Evolutionary conservation across 2,797 vertebrate genomes (phyloP), one percentile per base, ranked within the genome.

Genomic region (Pseudochirops corinnae): DNA sequence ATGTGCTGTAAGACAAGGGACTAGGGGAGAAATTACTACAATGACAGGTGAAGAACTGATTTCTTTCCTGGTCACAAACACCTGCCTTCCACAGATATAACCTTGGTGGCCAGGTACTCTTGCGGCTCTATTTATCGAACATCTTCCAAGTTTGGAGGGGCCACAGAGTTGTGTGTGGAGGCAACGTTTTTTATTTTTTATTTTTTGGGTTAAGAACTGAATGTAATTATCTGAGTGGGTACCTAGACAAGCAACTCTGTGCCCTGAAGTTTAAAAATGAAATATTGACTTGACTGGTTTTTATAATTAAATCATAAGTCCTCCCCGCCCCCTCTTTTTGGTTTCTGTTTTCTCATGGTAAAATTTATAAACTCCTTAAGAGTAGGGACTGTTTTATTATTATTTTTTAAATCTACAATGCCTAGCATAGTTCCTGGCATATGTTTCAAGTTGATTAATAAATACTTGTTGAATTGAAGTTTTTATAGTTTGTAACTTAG

Each of bases 41-140:
- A 74, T 98, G 98, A 98, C 95, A 98, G 96, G 94, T 96, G 97
- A 97, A 97, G 96, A 98, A 96, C 97, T 97, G 94, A 97, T 97
- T 97, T 98, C 92, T 97, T 93, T 97, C 56, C 97, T 97, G 97
- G 96, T 98, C 56, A 82, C 67, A 87, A 60, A 31, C 57, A 9
- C 33, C n/a, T 94, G 46, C 93, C 92, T 95, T 50, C 12, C 21
- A 95, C 58, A 92, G 1, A 53, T 2, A 28, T 90, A 29, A 90
- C 57, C 91, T 95, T 2, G 50, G 52, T 60, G 94, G 39, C 90
- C 57, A 87, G 39, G 39, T 92, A 87, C 90, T 21, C 28, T 93
- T 96, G 26, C 91, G 74, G 56, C 90, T 95, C 96, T n/a, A 92
- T 67, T 31, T 39, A 46, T 21, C 93, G 56, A 96, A 21, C 18